A percentile compares a stretch with the other conserved stretches of the same genome.
These are phyloP conservation scores for Semotilus atromaculatus DNA, from an alignment of 2,797 vertebrate species.

Conservation along the genomic window DNA sequence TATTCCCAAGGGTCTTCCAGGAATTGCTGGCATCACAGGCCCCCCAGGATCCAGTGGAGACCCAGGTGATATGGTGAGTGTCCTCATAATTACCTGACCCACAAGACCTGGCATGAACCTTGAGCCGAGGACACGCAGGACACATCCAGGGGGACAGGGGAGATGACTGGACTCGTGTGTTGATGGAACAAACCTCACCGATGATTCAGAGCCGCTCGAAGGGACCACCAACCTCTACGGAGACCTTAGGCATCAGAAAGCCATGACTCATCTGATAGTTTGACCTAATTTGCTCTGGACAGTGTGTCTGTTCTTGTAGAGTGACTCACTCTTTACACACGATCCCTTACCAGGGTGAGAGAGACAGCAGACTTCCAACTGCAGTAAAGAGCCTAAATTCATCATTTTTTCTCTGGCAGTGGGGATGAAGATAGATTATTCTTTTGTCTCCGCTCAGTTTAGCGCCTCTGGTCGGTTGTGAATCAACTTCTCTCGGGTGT, in stretches of 20 bases:
- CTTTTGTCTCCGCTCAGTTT: constrained; percentile 10
- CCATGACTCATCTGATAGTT: constrained; percentile 50
- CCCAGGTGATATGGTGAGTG: constrained; percentile 84
- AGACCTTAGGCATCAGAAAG: constrained; percentile 42
- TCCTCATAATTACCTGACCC: constrained; percentile 9
- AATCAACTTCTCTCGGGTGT: constrained; percentile 35
- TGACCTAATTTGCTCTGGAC: constrained; percentile 42
- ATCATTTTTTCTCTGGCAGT: constrained; percentile 36
- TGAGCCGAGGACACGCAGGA: background rate
- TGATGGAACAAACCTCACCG: constrained; percentile 16
- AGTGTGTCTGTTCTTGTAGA: constrained; percentile 16
- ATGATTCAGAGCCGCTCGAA: constrained; percentile 36
- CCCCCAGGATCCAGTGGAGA: constrained; percentile 87
- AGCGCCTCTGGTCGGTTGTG: constrained; percentile 20
- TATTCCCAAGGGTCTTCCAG: constrained; percentile 80
- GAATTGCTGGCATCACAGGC: constrained; percentile 83
- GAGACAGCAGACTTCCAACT: constrained; percentile 13
- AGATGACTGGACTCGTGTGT: constrained; percentile 4
- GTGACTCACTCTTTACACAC: constrained; percentile 23
- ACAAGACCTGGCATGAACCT: background rate
- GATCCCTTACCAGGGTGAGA: constrained; percentile 7
- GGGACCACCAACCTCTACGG: constrained; percentile 38
- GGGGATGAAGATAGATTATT: constrained; percentile 32
- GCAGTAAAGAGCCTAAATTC: constrained; percentile 23
- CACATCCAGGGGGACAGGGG: background rate